These are phyloP conservation scores for Tolypeutes matacus DNA, from an alignment of 2,797 vertebrate genomes.

Conservation along the genomic window DNA sequence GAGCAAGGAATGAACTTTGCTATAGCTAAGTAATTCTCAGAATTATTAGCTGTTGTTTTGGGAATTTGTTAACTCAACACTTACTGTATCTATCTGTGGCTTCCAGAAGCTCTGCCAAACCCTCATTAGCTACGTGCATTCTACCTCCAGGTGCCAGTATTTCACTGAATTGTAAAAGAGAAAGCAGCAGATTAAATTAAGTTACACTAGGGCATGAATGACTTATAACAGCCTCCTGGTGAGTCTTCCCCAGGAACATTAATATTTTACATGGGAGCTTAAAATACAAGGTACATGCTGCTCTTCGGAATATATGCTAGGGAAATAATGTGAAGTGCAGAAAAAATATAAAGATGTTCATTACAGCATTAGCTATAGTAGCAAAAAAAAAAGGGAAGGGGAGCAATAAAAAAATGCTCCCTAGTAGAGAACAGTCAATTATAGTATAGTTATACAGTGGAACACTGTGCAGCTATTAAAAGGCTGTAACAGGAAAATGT, in stretches of 20 bases:
- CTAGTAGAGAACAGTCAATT: slow-evolving; percentile 21
- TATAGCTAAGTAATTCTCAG: background rate
- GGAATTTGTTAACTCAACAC: background rate
- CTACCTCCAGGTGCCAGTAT: slow-evolving; percentile 47
- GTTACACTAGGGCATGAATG: background rate
- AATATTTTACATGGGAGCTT: background rate
- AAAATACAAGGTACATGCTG: too few species aligned
- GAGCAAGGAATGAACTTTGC: slow-evolving; percentile 24
- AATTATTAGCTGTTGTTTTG: slow-evolving; percentile 19
- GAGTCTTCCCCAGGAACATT: background rate
- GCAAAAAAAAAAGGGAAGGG: background rate
- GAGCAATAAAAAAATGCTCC: background rate
- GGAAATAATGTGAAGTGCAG: slow-evolving; percentile 24
- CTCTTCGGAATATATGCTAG: background rate
- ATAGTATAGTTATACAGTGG: background rate
- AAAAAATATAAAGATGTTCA: slow-evolving; percentile 12
- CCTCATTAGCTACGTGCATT: slow-evolving; percentile 5
- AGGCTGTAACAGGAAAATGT: slow-evolving; percentile 14
- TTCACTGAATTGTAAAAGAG: slow-evolving; percentile 47
- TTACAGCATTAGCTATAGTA: background rate
- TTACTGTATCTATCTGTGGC: background rate
- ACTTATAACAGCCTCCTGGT: background rate
- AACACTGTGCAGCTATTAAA: slow-evolving; percentile 10
- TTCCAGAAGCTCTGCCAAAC: slow-evolving; percentile 10
- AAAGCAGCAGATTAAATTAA: slow-evolving; percentile 24